Conservation (phyloP, 2,888 invertebrate species). For the Tolmerus cingulatus region DNA sequence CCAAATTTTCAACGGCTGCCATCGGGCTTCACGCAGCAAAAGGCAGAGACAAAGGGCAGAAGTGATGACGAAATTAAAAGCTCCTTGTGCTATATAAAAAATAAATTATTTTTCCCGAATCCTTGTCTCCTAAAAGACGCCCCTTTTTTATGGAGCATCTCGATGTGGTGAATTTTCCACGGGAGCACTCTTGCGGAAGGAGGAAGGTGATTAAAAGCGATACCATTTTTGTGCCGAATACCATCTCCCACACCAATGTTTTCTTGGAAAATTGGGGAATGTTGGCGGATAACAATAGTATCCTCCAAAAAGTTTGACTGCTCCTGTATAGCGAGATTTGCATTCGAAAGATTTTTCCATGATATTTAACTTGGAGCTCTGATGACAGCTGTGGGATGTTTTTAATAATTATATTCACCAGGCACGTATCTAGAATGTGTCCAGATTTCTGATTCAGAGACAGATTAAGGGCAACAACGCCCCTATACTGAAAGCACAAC, state of each 20-base stretch:
- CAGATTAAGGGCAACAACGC: too few species aligned
- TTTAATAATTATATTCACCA: not conserved
- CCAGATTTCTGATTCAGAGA: too few species aligned
- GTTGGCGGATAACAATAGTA: not conserved
- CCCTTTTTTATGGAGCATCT: not conserved
- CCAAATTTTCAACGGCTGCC: not conserved
- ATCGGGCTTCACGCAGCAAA: not conserved
- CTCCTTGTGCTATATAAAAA: not conserved
- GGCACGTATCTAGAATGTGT: too few species aligned
- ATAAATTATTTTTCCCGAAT: not conserved
- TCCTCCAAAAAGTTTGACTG: not conserved
- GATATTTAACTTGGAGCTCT: not conserved
- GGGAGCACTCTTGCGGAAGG: not conserved
- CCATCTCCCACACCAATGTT: not conserved
- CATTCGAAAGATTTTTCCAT: not conserved
- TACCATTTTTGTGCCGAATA: not conserved
- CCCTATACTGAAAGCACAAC: too few species aligned
- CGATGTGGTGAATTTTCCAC: not conserved
- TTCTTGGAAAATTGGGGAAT: not conserved
- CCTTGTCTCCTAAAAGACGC: not conserved
- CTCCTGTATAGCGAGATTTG: not conserved
- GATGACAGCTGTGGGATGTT: not conserved
- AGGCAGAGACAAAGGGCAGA: not conserved
- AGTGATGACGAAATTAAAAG: not conserved
- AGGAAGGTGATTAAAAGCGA: not conserved